Percentiles rank a stretch among this genome's conserved stretches.
Evolutionary conservation across 2,113 vertebrate species (phyloP).

Genomic region (Caloenas nicobarica): DNA sequence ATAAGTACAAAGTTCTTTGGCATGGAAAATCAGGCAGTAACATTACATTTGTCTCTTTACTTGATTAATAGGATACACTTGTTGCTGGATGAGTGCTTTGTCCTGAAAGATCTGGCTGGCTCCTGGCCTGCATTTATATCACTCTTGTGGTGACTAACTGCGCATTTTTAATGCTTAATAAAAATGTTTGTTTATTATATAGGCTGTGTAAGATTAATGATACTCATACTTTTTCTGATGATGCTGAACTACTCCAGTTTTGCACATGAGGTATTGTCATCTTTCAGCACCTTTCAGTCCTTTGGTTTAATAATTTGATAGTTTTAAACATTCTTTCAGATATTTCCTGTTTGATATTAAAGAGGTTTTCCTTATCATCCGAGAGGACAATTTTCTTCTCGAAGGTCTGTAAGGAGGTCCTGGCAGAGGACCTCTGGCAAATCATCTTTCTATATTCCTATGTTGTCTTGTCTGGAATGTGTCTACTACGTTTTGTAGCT

Average conservation of each 20-base stretch:
- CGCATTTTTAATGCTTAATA: background rate
- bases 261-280: background rate
- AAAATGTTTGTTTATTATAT: background rate
- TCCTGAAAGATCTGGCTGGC: slow-evolving; percentile 1
- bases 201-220: background rate
- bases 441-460: background rate
- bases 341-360: background rate
- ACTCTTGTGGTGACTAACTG: background rate
- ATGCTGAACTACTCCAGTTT: background rate
- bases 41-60: background rate
- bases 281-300: background rate
- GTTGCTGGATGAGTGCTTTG: background rate
- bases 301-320: background rate
- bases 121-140: background rate
- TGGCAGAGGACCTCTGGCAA: background rate
- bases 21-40: background rate
- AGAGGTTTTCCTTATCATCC: background rate
- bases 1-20: background rate
- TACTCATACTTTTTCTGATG: background rate
- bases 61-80: background rate
- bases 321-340: background rate
- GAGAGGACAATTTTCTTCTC: background rate
- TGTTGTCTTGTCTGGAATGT: background rate
- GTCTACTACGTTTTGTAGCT: background rate
- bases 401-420: background rate